Conservation (phyloP, 2,797 vertebrate species). For the Xerus rutilus region DNA sequence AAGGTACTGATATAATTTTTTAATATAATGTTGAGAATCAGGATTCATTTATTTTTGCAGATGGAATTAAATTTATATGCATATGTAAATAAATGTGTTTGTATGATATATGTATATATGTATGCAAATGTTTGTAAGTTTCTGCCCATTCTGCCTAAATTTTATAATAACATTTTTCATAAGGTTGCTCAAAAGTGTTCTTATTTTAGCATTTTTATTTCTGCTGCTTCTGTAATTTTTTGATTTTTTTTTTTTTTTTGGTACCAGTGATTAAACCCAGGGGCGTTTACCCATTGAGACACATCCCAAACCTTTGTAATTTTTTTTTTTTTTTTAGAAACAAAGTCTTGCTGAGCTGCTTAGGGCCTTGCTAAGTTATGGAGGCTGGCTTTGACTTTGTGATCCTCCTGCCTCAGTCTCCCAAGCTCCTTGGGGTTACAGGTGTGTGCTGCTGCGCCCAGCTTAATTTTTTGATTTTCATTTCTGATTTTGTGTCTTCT, state of each 20-base stretch:
- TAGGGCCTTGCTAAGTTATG: too few relatives aligned
- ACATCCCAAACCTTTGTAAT: too few relatives aligned
- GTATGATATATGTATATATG: not conserved
- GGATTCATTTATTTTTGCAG: not conserved
- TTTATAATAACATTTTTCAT: not conserved
- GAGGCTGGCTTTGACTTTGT: too few relatives aligned
- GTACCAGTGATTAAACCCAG: too few relatives aligned
- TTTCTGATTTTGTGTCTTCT: not conserved
- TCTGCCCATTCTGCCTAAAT: not conserved
- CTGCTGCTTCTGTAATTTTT: not conserved
- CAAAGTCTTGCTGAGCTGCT: too few relatives aligned
- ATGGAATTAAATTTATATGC: not conserved
- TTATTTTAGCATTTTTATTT: slow-evolving; percentile 39
- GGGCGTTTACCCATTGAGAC: too few relatives aligned
- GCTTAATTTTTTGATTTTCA: too few relatives aligned
- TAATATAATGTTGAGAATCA: not conserved
- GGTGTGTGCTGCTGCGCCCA: too few relatives aligned
- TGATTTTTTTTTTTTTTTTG: not conserved
- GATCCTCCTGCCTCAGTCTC: too few relatives aligned
- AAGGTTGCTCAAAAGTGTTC: not conserved
- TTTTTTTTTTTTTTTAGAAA: too few relatives aligned
- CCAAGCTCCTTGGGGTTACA: too few relatives aligned
- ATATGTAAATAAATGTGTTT: not conserved
- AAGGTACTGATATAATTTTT: not conserved
- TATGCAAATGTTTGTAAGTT: not conserved